Base-by-base conservation (phyloP, 1,140 invertebrate species). In the Pteromalus puparum region DNA sequence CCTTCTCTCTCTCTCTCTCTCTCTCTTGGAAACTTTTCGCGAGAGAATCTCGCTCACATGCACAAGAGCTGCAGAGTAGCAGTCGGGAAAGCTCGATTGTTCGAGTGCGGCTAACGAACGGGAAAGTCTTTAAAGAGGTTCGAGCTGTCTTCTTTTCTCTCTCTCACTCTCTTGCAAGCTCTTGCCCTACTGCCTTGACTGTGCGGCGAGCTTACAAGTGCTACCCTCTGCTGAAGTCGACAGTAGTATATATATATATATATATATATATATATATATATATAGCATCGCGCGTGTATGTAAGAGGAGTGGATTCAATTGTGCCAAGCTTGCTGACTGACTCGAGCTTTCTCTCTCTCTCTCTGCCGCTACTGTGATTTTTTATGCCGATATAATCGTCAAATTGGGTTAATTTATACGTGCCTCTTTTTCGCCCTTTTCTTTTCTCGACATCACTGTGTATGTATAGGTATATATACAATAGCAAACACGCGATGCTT, bases 101-200 rank as follows among this genome's bases (percentile, higher is more conserved):
- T 72, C 73, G 24, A 6, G 28, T 68, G 42, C 68, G 12, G 68
- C 75, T 78, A 83, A 83, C 75, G 74, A 78, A 83, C 75, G 81
- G 61, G 72, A 76, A 82, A 76, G 21, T 82, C 81, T 82, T 82
- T 82, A 76, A 67, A 76, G 42, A 67, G 61, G 24, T 73, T 73
- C 21, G 28, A 21, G 70, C n/a, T 28, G 26, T 28, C 53, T 9
- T n/a, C 72, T 70, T 72, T 81, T 15, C 65, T 72, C 34, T 26
- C 12, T 48, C 67, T 46, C 70, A 2, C 72, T 2, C 18, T 30
- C 30, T 26, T n/a, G n/a, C n/a, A 28, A 70, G 67, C 72, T 28
- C 21, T 74, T 24, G 72, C 72, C 34, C 72, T 74, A n/a, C 34
- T n/a, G 72, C 72, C 6, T 10, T 34, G 30, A 5, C 30, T 34